Percentiles rank a stretch among this genome's conserved stretches.
Conservation (phyloP, 2,113 vertebrate species). For the Bagarius yarrelli region DNA sequence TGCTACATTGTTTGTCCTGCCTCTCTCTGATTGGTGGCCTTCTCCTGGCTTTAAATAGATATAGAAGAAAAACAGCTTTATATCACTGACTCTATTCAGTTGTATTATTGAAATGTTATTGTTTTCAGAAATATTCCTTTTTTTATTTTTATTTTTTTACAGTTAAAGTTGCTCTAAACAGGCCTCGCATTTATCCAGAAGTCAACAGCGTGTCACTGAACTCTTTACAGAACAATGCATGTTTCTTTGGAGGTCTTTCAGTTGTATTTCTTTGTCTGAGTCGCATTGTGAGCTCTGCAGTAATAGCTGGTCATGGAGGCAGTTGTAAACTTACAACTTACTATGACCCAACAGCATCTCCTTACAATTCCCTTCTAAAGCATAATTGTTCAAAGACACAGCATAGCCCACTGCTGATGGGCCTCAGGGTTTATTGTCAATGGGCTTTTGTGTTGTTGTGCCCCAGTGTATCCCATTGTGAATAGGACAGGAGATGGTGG, state of each 20-base stretch:
- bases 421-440: constrained; percentile 41
- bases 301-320: constrained; percentile 21
- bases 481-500: constrained; percentile 38
- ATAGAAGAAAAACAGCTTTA: not conserved
- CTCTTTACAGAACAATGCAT: constrained; percentile 42
- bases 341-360: constrained; percentile 11
- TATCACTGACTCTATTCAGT: constrained; percentile 6
- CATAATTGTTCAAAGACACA: constrained; percentile 22
- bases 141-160: not conserved
- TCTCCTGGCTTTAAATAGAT: not conserved
- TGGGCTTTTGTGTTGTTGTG: constrained; percentile 45
- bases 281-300: constrained; percentile 18
- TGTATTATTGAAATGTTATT: constrained; percentile 42
- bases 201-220: constrained; percentile 40
- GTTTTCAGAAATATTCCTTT: constrained; percentile 12
- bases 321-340: constrained; percentile 22
- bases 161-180: not conserved
- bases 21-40: constrained; percentile 13
- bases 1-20: not conserved
- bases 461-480: constrained; percentile 36
- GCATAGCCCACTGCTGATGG: constrained; percentile 21
- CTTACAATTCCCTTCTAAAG: constrained; percentile 15
- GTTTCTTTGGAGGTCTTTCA: constrained; percentile 31
- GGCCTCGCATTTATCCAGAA: constrained; percentile 7
- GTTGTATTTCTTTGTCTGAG: constrained; percentile 26